Base-by-base conservation (phyloP, 2,113 vertebrate species). In the Pachypanchax playfairii region DNA sequence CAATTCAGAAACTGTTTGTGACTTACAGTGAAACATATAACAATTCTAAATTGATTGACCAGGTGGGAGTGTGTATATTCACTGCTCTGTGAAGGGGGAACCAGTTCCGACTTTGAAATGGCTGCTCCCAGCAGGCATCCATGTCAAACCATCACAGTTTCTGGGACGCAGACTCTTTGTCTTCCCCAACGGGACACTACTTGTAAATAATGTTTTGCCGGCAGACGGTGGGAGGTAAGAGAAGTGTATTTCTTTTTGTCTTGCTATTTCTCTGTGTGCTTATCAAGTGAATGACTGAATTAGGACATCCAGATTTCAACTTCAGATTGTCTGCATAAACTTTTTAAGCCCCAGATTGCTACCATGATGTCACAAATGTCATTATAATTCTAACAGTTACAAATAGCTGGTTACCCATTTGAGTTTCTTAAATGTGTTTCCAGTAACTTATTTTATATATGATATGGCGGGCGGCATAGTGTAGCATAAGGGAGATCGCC, bases 121-220 rank as follows among this genome's bases (percentile, higher is more conserved):
- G 92, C 75, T 12, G n/a, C 77, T 92, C 7, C 90, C 92, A 49
- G 61, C 70, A 14, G 88, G 89, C 3, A 54, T 86, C 42, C 77
- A 84, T 21, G 83, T 93, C 4, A 92, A 91, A 56, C 86, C 90
- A 13, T 91, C 91, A 29, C 91, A 93, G 76, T 89, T 88, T 69
- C 71, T 92, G 15, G 90, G 83, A 46, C 75, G 69, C 11, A 81
- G 85, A 20, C 53, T 92, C 14, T 93, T 92, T 74, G 77, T 92
- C 66, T 93, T 92, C 48, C 91, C 91, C 14, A 93, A 93, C 4
- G 91, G 91, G 17, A 93, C 92, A 1, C 81, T 93, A 13, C 90
- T 87, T 41, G 48, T 92, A 47, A 91, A 78, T 25, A 91, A 74
- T 24, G 31, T 86, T 65, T 55, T 41, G 5, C 88, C 87, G 20